These are phyloP conservation scores for Nothoprocta perdicaria DNA, from an alignment of 2,113 vertebrate genomes.

Conservation along the genomic window DNA sequence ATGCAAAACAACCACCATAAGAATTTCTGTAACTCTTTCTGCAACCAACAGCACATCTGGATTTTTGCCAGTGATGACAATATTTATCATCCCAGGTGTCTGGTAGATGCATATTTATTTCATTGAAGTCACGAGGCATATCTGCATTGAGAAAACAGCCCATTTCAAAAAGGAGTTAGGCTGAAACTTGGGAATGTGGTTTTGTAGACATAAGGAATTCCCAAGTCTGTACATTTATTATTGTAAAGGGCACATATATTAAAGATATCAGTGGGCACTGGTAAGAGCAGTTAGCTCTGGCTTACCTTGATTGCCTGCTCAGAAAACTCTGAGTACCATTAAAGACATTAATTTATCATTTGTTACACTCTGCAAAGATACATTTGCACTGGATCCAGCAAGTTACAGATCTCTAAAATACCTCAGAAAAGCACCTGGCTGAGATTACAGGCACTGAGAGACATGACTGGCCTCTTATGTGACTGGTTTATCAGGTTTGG, in stretches of 20 bases:
- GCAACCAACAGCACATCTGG: background rate
- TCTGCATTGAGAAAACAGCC: background rate
- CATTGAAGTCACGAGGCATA: background rate
- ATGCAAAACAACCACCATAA: background rate
- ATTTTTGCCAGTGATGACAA: background rate
- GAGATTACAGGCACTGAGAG: background rate
- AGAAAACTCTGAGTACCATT: background rate
- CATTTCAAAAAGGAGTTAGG: background rate
- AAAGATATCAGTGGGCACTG: background rate
- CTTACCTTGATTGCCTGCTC: background rate
- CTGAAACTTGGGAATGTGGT: background rate
- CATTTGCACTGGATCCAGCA: background rate
- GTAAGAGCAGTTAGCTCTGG: background rate
- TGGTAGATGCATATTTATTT: background rate
- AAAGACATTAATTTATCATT: background rate
- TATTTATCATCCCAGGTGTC: background rate
- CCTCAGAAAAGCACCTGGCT: background rate
- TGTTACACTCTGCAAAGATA: background rate
- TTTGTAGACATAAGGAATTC: background rate
- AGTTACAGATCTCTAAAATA: background rate
- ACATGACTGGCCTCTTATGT: background rate
- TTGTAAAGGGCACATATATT: background rate
- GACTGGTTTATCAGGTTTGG: background rate
- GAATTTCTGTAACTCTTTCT: background rate
- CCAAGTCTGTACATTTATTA: background rate